phyloP scores from a whole-genome alignment of 2,113 vertebrate genomes.

The Sapayoa aenigma region DNA sequence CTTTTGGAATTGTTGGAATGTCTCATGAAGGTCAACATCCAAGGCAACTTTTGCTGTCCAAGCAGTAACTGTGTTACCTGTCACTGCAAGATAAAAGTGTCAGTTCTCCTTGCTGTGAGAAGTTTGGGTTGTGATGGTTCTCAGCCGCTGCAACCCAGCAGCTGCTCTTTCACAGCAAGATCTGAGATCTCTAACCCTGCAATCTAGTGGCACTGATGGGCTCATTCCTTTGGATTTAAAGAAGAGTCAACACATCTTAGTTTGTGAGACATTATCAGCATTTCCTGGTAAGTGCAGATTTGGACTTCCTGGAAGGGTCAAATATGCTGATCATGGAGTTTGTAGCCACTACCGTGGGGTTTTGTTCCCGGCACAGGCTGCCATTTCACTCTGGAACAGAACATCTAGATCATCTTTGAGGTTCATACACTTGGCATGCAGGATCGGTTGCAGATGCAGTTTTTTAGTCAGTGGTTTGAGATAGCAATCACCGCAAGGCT shows the following conservation, averaged over 20 bases:
- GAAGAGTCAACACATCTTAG: background rate
- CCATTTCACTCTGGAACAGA: background rate
- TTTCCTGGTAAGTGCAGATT: background rate
- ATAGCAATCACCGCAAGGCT: background rate
- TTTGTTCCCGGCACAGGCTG: background rate
- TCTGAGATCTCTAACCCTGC: background rate
- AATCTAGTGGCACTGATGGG: background rate
- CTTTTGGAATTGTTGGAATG: background rate
- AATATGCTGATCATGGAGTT: background rate
- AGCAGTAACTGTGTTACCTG: background rate
- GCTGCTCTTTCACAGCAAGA: background rate
- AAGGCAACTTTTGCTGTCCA: background rate
- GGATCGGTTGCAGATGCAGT: background rate
- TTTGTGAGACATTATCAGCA: background rate
- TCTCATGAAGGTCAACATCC: background rate
- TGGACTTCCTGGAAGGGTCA: background rate
- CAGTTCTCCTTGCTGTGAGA: background rate
- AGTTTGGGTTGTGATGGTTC: background rate
- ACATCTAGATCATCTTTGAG: background rate
- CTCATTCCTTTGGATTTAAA: background rate
- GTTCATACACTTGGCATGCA: background rate
- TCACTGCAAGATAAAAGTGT: background rate
- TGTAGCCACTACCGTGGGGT: background rate
- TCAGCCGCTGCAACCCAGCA: accelerated
- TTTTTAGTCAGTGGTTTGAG: background rate